Percentiles rank a stretch among this genome's conserved stretches.
Evolutionary conservation across 2,113 vertebrate species (phyloP).

Genomic region (Daboia siamensis): DNA sequence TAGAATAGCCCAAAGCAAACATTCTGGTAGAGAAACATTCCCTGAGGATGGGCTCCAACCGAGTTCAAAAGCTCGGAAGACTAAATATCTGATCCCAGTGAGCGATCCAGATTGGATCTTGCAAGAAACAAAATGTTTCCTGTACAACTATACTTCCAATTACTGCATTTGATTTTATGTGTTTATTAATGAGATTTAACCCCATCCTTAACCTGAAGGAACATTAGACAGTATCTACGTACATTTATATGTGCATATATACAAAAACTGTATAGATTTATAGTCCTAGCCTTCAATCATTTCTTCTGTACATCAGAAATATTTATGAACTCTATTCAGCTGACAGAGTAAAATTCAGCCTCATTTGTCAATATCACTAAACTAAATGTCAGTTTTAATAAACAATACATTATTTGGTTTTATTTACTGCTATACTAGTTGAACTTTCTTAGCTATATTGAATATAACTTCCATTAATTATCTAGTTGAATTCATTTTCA

Average conservation of each 20-base stretch:
- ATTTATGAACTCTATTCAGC: neutral
- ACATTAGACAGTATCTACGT: neutral
- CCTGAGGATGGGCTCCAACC: neutral
- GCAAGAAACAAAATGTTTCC: conserved; percentile 28
- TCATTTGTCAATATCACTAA: neutral
- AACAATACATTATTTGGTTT: conserved; percentile 26
- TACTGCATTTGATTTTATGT: conserved; percentile 22
- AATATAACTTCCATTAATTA: conserved; percentile 17
- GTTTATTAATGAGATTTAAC: neutral
- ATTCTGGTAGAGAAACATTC: neutral
- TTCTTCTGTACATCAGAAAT: conserved; percentile 45
- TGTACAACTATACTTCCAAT: conserved; percentile 35
- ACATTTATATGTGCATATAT: neutral
- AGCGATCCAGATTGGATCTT: neutral
- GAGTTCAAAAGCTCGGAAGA: neutral
- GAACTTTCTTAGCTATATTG: conserved; percentile 21
- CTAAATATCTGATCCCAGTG: neutral
- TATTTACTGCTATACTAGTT: neutral
- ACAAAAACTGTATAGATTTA: neutral
- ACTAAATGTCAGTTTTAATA: conserved; percentile 25
- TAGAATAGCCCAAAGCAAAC: neutral
- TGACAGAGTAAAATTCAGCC: conserved; percentile 27
- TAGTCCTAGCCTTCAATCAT: conserved; percentile 33
- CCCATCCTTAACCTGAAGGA: neutral
- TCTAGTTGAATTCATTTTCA: neutral